A percentile compares a stretch with the other conserved stretches of the same genome.
Evolutionary conservation across 2,888 invertebrate species (phyloP).

Genomic region (Apamea anceps): DNA sequence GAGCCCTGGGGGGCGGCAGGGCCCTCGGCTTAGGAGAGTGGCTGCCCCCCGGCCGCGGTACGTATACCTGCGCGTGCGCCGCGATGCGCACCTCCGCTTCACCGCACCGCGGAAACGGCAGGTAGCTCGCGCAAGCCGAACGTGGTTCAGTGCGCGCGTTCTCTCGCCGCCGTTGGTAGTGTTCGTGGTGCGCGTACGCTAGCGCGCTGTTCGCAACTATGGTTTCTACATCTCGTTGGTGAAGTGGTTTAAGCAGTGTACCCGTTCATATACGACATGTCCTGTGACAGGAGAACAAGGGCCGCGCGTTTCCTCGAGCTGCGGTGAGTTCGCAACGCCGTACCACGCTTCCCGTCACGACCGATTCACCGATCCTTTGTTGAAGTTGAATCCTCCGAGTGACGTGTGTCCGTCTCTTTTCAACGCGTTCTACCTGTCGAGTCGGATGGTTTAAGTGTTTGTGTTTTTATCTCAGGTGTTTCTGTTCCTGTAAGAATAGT

Average conservation of each 20-base stretch:
- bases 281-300: conserved; percentile 89
- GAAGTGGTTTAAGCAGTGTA: conserved; percentile 86
- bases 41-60: conserved; percentile 72
- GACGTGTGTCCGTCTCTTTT: conserved; percentile 87
- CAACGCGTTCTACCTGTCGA: conserved; percentile 80
- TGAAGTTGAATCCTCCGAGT: conserved; percentile 86
- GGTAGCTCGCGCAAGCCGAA: conserved; percentile 83
- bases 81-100: conserved; percentile 89
- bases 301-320: conserved; percentile 89
- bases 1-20: conserved; percentile 63
- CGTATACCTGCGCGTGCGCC: conserved; percentile 86
- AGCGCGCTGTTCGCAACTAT: conserved; percentile 83
- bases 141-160: conserved; percentile 89
- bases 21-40: conserved; percentile 73
- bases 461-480: conserved; percentile 67
- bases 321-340: conserved; percentile 87
- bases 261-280: conserved; percentile 85
- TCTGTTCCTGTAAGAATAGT: conserved; percentile 51
- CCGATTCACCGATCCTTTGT: conserved; percentile 84
- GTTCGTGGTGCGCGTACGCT: conserved; percentile 86
- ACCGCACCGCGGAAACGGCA: conserved; percentile 86
- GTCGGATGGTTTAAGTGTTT: conserved; percentile 77
- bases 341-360: conserved; percentile 83
- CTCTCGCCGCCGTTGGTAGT: conserved; percentile 89
- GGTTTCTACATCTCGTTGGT: conserved; percentile 83